A percentile compares a stretch with the other conserved stretches of the same genome.
These are phyloP conservation scores for Lucinisca nassula DNA, from an alignment of 2,888 invertebrate genomes.

Conservation along the genomic window DNA sequence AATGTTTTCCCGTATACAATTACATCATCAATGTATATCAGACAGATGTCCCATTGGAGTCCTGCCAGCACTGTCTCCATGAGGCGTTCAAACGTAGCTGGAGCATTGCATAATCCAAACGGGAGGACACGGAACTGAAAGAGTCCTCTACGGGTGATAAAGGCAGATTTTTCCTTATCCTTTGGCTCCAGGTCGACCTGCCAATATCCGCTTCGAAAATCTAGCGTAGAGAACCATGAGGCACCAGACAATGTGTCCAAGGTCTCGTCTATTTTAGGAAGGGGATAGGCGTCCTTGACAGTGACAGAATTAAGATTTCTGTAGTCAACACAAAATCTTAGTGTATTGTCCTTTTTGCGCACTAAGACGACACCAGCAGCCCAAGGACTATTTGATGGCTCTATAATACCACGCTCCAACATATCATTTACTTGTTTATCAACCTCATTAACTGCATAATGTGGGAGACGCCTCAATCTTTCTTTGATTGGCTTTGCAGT, in stretches of 20 bases:
- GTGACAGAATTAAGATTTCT: not conserved
- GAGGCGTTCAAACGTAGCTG: conserved; percentile 69
- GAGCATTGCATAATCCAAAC: conserved; percentile 73
- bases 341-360: conserved; percentile 44
- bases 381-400: conserved; percentile 48
- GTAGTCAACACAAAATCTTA: not conserved
- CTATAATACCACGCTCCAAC: conserved; percentile 35
- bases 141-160: conserved; percentile 46
- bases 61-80: conserved; percentile 69
- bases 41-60: conserved; percentile 54
- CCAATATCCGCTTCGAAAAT: conserved; percentile 42
- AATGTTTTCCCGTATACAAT: conserved; percentile 38
- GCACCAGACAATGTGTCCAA: conserved; percentile 66
- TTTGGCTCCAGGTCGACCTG: conserved; percentile 55
- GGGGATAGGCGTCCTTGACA: not conserved
- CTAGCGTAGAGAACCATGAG: conserved; percentile 65
- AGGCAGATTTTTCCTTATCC: conserved; percentile 71
- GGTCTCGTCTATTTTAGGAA: conserved; percentile 44
- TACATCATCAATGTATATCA: conserved; percentile 71
- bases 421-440: conserved; percentile 46
- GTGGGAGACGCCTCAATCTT: too few relatives aligned
- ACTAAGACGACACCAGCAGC: too few relatives aligned
- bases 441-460: too few relatives aligned
- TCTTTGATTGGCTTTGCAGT: too few relatives aligned
- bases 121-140: conserved; percentile 44